Evolutionary conservation across 2,797 vertebrate species (phyloP), one percentile per base, ranked within the genome.

Genomic region (Apodemus agrarius): DNA sequence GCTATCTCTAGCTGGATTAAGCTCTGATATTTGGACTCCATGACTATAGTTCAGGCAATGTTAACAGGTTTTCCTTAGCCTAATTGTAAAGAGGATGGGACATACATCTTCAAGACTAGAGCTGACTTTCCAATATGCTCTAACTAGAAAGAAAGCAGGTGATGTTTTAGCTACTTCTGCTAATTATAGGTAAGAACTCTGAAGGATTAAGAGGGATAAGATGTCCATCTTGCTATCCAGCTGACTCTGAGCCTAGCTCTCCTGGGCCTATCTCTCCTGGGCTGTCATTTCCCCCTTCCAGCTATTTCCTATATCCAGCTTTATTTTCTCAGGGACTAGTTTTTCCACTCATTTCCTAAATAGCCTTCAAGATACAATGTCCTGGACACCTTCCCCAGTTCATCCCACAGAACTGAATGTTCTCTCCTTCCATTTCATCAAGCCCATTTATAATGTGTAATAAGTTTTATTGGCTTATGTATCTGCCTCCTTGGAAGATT

Each of bases 401-500:
- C 16, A 67, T 90, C 26, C 29, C 31, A 12, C 31, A 52, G 67
- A 81, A 59, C 31, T 14, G 9, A 31, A 87, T 49, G 31, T 43
- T 87, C 49, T 85, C 13, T 90, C 24, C 49, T 83, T 6, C 69
- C 22, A 0, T 82, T 80, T 54, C 11, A 24, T 61, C 72, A 31
- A 43, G 29, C 46, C 43, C 46, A 1, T 91, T 83, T 90, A 80
- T 54, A 95, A 57, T 43, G 31, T 65, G 43, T 59, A n/a, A 29
- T 59, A 40, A 29, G 69, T 92, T 95, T 88, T 88, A 72, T 84
- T 95, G 74, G 17, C 63, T 74, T 67, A 17, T 26, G 65, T 49
- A 14, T 74, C 72, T 78, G 9, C 92, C 76, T 94, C 59, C 72
- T 65, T 65, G 65, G 80, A 84, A 93, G 49, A 94, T 37, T 93